A percentile compares a stretch with the other conserved stretches of the same genome.
These are phyloP conservation scores for Poicephalus gulielmi DNA, from an alignment of 2,113 vertebrate species.

Conservation along the genomic window DNA sequence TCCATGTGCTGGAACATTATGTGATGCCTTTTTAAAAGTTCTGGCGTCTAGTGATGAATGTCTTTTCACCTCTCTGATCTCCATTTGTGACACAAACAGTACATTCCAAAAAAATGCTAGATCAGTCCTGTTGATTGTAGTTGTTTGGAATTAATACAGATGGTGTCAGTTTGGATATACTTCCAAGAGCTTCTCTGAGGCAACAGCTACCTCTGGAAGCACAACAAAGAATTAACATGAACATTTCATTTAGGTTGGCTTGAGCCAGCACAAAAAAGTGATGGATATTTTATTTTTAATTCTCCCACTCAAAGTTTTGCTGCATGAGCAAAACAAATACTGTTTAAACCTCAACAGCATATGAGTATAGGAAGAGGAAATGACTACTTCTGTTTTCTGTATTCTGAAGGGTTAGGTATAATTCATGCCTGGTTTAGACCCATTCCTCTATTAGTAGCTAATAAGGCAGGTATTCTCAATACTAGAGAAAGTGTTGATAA, in stretches of 20 bases:
- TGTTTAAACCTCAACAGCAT: not conserved
- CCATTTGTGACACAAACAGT: not conserved
- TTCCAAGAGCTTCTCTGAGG: not conserved
- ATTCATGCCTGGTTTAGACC: not conserved
- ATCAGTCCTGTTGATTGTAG: not conserved
- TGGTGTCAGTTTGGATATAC: not conserved
- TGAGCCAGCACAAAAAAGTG: not conserved
- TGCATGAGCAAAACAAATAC: not conserved
- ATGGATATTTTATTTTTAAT: not conserved
- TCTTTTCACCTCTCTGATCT: not conserved
- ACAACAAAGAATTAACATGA: fast-evolving
- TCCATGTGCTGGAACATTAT: not conserved
- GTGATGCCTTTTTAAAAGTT: not conserved
- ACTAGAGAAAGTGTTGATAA: not conserved
- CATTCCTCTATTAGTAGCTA: not conserved
- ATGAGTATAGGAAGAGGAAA: not conserved
- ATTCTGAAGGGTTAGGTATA: not conserved
- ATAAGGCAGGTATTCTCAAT: not conserved
- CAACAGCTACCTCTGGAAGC: not conserved
- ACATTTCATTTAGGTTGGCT: not conserved
- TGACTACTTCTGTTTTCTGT: not conserved
- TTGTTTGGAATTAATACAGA: not conserved
- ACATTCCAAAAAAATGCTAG: not conserved
- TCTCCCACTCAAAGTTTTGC: not conserved
- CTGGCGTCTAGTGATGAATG: not conserved